These are phyloP conservation scores for Crossocerus cetratus DNA, from an alignment of 2,888 invertebrate species.

Conservation along the genomic window DNA sequence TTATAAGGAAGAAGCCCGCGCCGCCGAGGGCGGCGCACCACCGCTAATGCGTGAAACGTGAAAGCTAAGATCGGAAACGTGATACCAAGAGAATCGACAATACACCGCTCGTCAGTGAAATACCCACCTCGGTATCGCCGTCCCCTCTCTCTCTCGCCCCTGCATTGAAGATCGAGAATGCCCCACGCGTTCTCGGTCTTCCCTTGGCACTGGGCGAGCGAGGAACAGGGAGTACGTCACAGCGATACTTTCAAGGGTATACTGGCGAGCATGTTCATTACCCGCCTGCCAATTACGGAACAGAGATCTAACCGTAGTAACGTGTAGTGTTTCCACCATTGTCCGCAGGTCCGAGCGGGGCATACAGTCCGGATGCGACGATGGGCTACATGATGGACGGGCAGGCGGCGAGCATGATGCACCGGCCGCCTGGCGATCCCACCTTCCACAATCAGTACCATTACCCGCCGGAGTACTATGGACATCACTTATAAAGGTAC, in stretches of 20 bases:
- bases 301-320: slow-evolving; percentile 81
- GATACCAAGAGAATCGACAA: background rate
- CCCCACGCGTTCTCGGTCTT: background rate
- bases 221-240: slow-evolving; percentile 18
- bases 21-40: no score
- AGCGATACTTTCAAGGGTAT: slow-evolving; percentile 39
- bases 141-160: background rate
- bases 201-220: slow-evolving; percentile 18
- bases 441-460: slow-evolving; percentile 97
- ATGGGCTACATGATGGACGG: slow-evolving; percentile 99
- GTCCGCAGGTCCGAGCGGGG: slow-evolving; percentile 96
- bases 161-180: no score
- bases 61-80: background rate
- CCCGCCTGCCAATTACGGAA: slow-evolving; percentile 74
- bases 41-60: background rate
- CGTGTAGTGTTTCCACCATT: slow-evolving; percentile 90
- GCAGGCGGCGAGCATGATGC: slow-evolving; percentile 94
- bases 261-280: slow-evolving; percentile 67
- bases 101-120: slow-evolving; percentile 6
- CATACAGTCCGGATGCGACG: slow-evolving; percentile 96
- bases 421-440: slow-evolving; percentile 94
- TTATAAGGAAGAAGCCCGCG: no score
- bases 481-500: slow-evolving; percentile 90
- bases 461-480: slow-evolving; percentile 95
- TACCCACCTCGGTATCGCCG: no score